Evolutionary conservation across 2,113 vertebrate genomes (phyloP).

Genomic region (Mormoops blainvillei): DNA sequence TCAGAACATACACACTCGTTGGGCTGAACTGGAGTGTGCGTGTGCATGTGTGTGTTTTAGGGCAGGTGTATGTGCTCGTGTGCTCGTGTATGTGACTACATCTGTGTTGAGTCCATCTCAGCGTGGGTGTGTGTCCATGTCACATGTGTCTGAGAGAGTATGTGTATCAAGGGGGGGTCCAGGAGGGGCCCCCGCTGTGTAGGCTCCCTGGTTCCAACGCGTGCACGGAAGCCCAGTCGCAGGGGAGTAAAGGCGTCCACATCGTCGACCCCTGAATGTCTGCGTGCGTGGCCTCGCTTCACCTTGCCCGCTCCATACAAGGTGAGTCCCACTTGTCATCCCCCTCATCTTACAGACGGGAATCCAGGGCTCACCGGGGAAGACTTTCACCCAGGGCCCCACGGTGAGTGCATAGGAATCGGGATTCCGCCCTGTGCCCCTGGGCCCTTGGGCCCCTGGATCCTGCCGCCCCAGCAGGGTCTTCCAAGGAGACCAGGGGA

Average conservation of each 20-base stretch:
- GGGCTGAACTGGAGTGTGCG: not conserved
- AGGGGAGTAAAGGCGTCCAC: accelerated
- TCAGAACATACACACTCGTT: not conserved
- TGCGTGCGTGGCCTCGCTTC: accelerated
- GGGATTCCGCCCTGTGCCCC: not conserved
- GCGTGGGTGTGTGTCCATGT: not conserved
- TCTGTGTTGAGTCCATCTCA: not conserved
- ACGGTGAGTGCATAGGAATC: accelerated
- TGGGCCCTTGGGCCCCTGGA: not conserved
- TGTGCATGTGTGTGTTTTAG: not conserved
- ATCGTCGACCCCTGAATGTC: accelerated
- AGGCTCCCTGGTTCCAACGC: not conserved
- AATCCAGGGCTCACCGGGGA: not conserved
- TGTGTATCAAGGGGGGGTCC: not conserved
- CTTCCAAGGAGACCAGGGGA: not conserved
- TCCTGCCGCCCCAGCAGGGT: not conserved
- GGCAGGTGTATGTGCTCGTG: not conserved
- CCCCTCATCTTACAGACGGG: not conserved
- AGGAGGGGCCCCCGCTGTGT: not conserved
- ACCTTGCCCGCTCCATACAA: accelerated
- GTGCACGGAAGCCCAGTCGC: no score
- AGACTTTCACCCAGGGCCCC: not conserved
- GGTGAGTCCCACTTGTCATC: accelerated
- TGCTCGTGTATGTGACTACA: not conserved
- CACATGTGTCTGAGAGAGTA: not conserved